phyloP scores from a whole-genome alignment of 2,888 invertebrate species.

The Caradrina kadenii region DNA sequence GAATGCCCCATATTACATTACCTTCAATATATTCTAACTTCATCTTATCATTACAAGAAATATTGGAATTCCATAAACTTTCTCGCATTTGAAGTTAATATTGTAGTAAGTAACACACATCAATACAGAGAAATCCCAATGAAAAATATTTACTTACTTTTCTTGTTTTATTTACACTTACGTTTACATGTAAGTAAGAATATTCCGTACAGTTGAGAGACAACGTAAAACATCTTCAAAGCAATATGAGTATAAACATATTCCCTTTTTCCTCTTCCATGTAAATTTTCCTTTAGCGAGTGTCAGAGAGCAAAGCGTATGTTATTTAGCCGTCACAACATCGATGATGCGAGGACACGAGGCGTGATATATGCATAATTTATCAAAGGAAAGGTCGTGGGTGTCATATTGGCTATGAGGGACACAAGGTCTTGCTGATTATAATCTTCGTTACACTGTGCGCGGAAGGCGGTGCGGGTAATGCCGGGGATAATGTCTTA shows the following conservation, averaged over 20 bases:
- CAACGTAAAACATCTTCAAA: conserved; percentile 56
- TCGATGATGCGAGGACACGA: conserved; percentile 65
- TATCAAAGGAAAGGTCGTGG: conserved; percentile 70
- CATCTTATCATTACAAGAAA: neutral
- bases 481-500: neutral
- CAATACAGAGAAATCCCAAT: conserved; percentile 27
- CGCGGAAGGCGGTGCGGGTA: conserved; percentile 6
- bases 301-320: conserved; percentile 64
- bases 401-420: conserved; percentile 56
- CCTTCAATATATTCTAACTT: neutral
- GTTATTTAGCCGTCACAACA: conserved; percentile 68
- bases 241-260: conserved; percentile 64
- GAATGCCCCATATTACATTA: neutral
- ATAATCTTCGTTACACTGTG: conserved; percentile 8
- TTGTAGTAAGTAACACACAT: conserved; percentile 26
- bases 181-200: conserved; percentile 40
- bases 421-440: conserved; percentile 48
- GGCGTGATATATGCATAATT: conserved; percentile 70
- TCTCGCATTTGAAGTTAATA: conserved; percentile 17
- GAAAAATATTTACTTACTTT: conserved; percentile 29
- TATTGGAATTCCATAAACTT: conserved; percentile 8
- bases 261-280: conserved; percentile 65
- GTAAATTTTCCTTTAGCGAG: conserved; percentile 64
- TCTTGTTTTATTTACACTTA: conserved; percentile 44
- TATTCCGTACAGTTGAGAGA: conserved; percentile 40